Evolutionary conservation across 1,140 invertebrate genomes (phyloP).

Genomic region (Ganaspis sp.): DNA sequence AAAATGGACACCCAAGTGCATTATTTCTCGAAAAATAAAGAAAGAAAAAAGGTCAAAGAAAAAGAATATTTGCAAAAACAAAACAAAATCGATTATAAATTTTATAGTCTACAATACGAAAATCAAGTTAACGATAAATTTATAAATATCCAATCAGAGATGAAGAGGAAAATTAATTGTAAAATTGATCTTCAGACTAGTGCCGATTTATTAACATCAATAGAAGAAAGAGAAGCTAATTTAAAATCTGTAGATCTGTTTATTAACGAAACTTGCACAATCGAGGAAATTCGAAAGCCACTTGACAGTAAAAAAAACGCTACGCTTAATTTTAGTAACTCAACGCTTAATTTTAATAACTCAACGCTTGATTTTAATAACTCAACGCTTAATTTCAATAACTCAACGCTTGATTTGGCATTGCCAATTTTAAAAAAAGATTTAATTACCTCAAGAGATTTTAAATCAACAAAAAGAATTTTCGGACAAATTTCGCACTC

Average conservation of each 20-base stretch:
- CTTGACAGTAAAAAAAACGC: slow-evolving; percentile 10
- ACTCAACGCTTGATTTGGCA: too few species aligned
- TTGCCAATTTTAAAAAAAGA: slow-evolving; percentile 43
- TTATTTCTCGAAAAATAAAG: slow-evolving; percentile 4
- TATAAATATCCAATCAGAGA: slow-evolving; percentile 4
- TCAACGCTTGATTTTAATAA: too few species aligned
- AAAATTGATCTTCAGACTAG: slow-evolving; percentile 55
- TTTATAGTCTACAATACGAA: slow-evolving; percentile 34
- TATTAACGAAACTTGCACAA: neutral
- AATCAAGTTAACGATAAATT: neutral
- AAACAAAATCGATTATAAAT: slow-evolving; percentile 29
- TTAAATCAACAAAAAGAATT: neutral
- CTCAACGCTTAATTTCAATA: too few species aligned
- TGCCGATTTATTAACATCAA: slow-evolving; percentile 55
- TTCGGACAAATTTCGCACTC: neutral
- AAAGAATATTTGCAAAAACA: too few species aligned
- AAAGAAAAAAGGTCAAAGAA: neutral
- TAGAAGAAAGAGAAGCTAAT: slow-evolving; percentile 41
- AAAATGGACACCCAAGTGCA: neutral
- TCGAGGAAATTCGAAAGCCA: neutral
- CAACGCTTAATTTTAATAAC: too few species aligned
- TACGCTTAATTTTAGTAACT: too few species aligned
- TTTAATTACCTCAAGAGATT: neutral
- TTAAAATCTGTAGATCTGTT: neutral
- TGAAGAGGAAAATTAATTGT: slow-evolving; percentile 45